Base-by-base conservation (phyloP, 2,797 vertebrate genomes). In the Hippopotamyrus pictus region DNA sequence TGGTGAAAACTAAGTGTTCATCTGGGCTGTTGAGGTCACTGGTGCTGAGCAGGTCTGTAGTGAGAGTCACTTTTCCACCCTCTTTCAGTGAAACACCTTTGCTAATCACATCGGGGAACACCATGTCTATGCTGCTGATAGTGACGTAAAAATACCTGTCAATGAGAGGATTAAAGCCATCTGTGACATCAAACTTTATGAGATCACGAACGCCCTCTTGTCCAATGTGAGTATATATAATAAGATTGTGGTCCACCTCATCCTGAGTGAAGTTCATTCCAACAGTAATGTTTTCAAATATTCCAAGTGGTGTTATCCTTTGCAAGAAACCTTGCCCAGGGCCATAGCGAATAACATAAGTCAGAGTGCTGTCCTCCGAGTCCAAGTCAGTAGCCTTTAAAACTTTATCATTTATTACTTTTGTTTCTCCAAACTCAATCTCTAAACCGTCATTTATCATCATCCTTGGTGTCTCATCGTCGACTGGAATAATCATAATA, bases 121-220 rank as follows among this genome's bases (percentile, higher is more conserved):
- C 97, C 92, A 97, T 95, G 92, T 99, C 98, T 89, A 97, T 96
- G 87, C 97, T 97, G 33, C 97, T 97, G 12, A 99, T 91, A 0
- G 97, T 98, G n/a, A 99, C 95, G 73, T 99, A 99, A 91, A 99
- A 99, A 91, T 99, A 99, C 83, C 98, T 96, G 93, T 99, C 98
- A 82, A 99, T 99, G 84, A 99, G 96, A 89, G 97, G 95, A 91
- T 99, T 99, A 89, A 97, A 95, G 86, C 98, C 98, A 90, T 99
- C 98, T 0, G 98, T 99, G 89, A 99, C 97, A 86, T 99, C 98
- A 90, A 99, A 99, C 92, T 99, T 99, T 91, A 99, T 96, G 51
- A 99, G 96, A 93, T 99, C 98, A 7, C 98, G 97, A 84, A 98
- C 94, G 85, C 98, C 97, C 89, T 98, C 97, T 90, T 95, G 97